Conservation (phyloP, 1,140 invertebrate genomes). For the Uloborus diversus region DNA sequence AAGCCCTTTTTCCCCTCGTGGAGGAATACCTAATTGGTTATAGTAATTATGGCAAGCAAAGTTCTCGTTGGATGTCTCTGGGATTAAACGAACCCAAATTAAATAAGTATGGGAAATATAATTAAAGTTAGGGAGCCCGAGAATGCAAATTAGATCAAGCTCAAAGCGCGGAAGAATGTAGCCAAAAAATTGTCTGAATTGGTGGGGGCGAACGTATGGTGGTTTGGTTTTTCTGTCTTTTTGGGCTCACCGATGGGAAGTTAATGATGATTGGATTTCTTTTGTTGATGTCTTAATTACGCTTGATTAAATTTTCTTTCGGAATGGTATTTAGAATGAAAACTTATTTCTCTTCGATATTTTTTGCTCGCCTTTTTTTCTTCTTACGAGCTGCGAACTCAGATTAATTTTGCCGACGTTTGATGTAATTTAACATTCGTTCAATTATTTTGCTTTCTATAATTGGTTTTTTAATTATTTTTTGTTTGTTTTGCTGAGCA, state of each 20-base stretch:
- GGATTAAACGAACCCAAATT: slow-evolving; percentile 51
- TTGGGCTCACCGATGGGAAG: slow-evolving; percentile 26
- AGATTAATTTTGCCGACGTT: no score
- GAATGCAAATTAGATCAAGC: slow-evolving; percentile 51
- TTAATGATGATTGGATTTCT: slow-evolving; percentile 54
- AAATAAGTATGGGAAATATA: slow-evolving; percentile 53
- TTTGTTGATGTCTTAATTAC: slow-evolving; percentile 56
- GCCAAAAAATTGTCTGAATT: slow-evolving; percentile 38
- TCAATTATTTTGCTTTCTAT: no score
- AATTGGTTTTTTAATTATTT: no score
- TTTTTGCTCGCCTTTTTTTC: not conserved
- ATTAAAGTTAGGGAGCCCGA: slow-evolving; percentile 26
- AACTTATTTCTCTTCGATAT: not conserved
- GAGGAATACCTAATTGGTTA: slow-evolving; percentile 37
- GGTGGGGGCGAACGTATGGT: not conserved
- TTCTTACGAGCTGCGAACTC: no score
- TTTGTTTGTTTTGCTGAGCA: no score
- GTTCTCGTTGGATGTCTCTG: slow-evolving; percentile 2
- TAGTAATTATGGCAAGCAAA: slow-evolving; percentile 39
- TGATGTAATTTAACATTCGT: no score
- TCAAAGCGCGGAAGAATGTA: not conserved
- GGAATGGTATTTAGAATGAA: slow-evolving; percentile 24
- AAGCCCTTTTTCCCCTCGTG: not conserved
- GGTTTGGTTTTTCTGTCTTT: slow-evolving; percentile 29
- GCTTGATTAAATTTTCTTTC: slow-evolving; percentile 53